These are phyloP conservation scores for Brachynemurus nebulosus DNA, from an alignment of 2,888 invertebrate species.

Conservation along the genomic window DNA sequence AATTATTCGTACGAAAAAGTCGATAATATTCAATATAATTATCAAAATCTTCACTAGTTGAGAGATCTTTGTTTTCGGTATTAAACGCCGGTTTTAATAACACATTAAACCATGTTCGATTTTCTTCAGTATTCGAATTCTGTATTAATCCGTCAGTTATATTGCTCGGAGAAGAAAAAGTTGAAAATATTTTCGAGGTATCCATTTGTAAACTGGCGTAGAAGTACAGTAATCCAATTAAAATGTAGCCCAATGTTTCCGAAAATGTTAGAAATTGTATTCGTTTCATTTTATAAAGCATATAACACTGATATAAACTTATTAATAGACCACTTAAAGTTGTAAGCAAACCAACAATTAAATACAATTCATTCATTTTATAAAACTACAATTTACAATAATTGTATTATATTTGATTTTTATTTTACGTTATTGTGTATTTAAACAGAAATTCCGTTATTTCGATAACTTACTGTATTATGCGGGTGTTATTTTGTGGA, in stretches of 20 bases:
- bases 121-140: background rate
- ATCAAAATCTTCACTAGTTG: too few species aligned
- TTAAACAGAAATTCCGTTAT: too few species aligned
- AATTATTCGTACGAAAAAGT: too few species aligned
- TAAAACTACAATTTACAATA: background rate
- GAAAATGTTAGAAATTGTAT: background rate
- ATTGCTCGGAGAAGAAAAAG: too few species aligned
- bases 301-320: background rate
- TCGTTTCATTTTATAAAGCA: constrained; percentile 1
- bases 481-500: too few species aligned
- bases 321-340: constrained; percentile 20
- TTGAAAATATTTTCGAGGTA: too few species aligned
- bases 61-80: constrained; percentile 7
- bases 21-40: too few species aligned
- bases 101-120: background rate
- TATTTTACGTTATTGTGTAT: too few species aligned
- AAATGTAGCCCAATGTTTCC: constrained; percentile 2
- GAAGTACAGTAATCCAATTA: constrained; percentile 4
- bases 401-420: too few species aligned
- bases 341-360: constrained; percentile 23
- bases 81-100: background rate
- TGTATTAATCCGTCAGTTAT: too few species aligned
- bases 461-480: too few species aligned
- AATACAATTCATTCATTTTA: constrained; percentile 26
- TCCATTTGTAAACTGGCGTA: background rate